Base-by-base conservation (phyloP, 1,140 invertebrate genomes). In the Pachyrhynchus sulphureomaculatus region DNA sequence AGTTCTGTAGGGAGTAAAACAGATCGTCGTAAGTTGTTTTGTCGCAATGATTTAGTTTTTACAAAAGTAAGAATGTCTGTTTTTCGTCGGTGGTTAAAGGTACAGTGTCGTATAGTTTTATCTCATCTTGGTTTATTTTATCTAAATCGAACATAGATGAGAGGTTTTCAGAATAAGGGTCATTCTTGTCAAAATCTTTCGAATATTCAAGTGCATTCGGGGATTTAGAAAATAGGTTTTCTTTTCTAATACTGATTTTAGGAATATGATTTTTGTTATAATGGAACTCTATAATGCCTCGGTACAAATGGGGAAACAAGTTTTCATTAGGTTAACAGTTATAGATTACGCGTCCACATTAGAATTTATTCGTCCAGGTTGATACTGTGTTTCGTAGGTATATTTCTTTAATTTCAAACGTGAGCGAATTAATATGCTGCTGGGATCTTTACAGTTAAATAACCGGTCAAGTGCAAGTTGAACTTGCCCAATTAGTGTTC, bases 361-460 rank as follows among this genome's bases (percentile, higher is more conserved):
- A 8, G 56, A 61, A 59, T 79, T 80, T 13, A 59, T 52, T 65
- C 65, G 70, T 8, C 77, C 76, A 5, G 65, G 68, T 71, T 76
- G 78, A 51, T 80, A 78, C 23, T 65, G 41, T 2, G 83, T 77
- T 52, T 76, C 61, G 63, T 77, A 81, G 21, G 77, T 62, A 68
- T 76, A 83, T 56, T 80, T 76, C n/a, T 64, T 54, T n/a, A 78
- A 45, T 69, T 69, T 64, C 2, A 76, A 34, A 26, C 73, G 45
- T 80, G 81, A 84, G 54, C 79, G 65, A 4, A 78, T 67, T 15
- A 84, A 62, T 58, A 6, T 29, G 5, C 26, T 29, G 12, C 5
- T 29, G 3, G 24, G 5, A 10, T 29, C 5, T 10, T 29, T 29
- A 29, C 26, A 29, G 12, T 29, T 29, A 29, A 29, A 29, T 29